These are phyloP conservation scores for Philaenus spumarius DNA, from an alignment of 1,140 invertebrate species.

Conservation along the genomic window DNA sequence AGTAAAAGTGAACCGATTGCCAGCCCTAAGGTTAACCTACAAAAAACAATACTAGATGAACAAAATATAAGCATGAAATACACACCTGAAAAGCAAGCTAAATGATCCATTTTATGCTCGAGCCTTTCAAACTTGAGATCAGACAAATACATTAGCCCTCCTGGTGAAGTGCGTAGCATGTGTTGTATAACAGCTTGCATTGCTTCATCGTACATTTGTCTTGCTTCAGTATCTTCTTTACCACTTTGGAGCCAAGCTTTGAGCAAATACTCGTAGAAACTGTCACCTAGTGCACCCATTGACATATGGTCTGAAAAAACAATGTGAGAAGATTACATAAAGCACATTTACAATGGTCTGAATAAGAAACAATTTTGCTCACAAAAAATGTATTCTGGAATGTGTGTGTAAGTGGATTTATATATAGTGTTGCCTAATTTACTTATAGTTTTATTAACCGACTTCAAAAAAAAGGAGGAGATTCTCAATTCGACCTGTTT, in stretches of 20 bases:
- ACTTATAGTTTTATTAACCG: too few species aligned
- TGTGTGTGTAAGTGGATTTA: too few species aligned
- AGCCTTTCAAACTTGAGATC: conserved; percentile 89
- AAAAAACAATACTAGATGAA: too few species aligned
- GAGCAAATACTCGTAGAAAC: conserved; percentile 97
- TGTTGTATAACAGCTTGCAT: conserved; percentile 69
- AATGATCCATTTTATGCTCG: conserved; percentile 98
- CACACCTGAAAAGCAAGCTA: conserved; percentile 92
- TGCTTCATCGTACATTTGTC: conserved; percentile 91
- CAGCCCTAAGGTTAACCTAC: too few species aligned
- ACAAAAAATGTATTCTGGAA: too few species aligned
- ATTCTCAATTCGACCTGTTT: too few species aligned
- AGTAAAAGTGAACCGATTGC: too few species aligned
- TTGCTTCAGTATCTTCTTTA: conserved; percentile 70
- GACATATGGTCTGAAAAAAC: conserved; percentile 83
- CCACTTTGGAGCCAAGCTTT: conserved; percentile 93
- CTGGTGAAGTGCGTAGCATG: conserved; percentile 75
- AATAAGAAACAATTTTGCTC: too few species aligned
- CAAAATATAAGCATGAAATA: not conserved
- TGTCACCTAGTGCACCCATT: conserved; percentile 94
- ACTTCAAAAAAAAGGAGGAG: too few species aligned
- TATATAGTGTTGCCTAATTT: too few species aligned
- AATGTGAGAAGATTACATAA: too few species aligned
- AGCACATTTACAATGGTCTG: too few species aligned
- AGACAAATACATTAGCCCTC: conserved; percentile 84